Base-by-base conservation (phyloP, 2,797 vertebrate species). In the Eulemur coronatus region DNA sequence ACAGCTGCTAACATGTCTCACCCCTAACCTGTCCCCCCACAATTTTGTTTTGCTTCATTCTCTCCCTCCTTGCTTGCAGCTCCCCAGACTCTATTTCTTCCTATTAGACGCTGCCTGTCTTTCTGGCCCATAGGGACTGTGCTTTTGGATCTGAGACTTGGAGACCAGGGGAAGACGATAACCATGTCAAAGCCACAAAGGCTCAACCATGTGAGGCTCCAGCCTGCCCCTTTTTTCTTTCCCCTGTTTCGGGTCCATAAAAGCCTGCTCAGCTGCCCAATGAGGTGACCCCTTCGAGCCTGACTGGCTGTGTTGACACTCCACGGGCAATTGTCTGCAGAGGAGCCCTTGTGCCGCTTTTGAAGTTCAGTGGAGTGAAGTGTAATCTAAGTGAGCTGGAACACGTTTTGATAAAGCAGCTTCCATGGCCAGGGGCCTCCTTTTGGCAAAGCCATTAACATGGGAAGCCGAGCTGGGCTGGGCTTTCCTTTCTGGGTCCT, bases 281-380 rank as follows among this genome's bases (percentile, higher is more conserved):
- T 43, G 65, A 84, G 78, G 93, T 94, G 95, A 91, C 95, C 90
- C 91, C 57, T 91, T 67, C 18, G 30, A 90, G 87, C 87, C 80
- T 70, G 80, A 50, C 79, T 0, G 4, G 35, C 82, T 10, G 0
- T 24, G 63, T 11, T 69, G 93, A 65, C 8, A 33, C 13, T 41
- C 73, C 1, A 0, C 0, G 0, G 11, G 76, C 33, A 11, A 84
- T 41, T 93, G 92, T 96, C 89, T 96, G 78, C n/a, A n/a, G 90
- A 61, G 61, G 81, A 81, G 81, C 50, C 81, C 94, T 93, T 38
- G 59, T 35, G 63, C 26, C 17, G 65, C 96, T 94, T 98, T 97
- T 95, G 91, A 96, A 92, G 95, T 72, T 75, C 93, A 92, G 89
- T 22, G 20, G 76, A 97, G 97, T 96, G 96, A 80, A 78, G 91